Evolutionary conservation across 2,797 vertebrate genomes (phyloP).

Genomic region (Potorous gilbertii): DNA sequence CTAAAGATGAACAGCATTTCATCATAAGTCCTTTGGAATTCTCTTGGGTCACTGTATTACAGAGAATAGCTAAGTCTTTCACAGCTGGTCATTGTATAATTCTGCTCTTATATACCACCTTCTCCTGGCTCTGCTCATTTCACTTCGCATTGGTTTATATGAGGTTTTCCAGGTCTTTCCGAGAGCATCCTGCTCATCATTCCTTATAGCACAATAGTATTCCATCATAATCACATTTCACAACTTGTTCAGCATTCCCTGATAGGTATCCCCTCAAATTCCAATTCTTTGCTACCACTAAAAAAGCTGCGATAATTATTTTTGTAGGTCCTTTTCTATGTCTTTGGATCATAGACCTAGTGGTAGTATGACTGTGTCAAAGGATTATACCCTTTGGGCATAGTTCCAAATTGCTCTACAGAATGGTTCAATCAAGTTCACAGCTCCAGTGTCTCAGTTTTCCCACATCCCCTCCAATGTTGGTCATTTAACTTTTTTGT

Average conservation of each 20-base stretch:
- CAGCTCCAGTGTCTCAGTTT: too few relatives aligned
- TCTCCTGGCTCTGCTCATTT: not conserved
- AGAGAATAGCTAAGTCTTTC: not conserved
- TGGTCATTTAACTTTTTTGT: too few relatives aligned
- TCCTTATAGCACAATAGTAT: not conserved
- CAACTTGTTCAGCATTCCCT: not conserved
- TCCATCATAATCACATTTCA: not conserved
- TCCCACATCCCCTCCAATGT: too few relatives aligned
- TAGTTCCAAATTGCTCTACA: not conserved
- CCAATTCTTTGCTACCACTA: not conserved
- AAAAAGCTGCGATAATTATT: not conserved
- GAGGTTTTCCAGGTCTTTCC: too few relatives aligned
- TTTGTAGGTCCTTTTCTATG: not conserved
- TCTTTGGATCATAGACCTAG: not conserved
- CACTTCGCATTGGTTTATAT: not conserved
- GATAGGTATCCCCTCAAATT: not conserved
- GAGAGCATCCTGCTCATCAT: not conserved
- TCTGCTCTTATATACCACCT: too few relatives aligned
- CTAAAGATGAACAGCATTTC: not conserved
- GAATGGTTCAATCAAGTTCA: too few relatives aligned
- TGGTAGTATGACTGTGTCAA: not conserved
- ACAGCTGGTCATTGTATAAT: not conserved
- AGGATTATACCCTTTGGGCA: not conserved
- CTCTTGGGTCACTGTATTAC: not conserved
- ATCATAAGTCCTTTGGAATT: not conserved